These are phyloP conservation scores for Chelon labrosus DNA, from an alignment of 2,797 vertebrate species.

Conservation along the genomic window DNA sequence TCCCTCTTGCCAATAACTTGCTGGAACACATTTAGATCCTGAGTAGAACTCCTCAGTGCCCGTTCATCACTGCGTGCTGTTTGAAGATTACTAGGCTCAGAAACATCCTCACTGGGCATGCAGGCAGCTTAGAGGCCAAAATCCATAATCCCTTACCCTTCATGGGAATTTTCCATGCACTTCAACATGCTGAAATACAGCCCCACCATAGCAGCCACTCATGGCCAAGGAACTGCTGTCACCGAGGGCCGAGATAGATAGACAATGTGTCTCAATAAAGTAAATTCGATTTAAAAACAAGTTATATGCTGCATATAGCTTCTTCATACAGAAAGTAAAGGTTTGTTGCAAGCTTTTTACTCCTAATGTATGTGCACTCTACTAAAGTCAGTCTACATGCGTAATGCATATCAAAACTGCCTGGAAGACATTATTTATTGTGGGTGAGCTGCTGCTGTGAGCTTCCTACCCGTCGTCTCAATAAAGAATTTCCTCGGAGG, in stretches of 20 bases:
- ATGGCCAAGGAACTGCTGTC: conserved; percentile 63
- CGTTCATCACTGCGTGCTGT: conserved; percentile 84
- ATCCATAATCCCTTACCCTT: conserved; percentile 86
- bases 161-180: conserved; percentile 86
- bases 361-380: conserved; percentile 33
- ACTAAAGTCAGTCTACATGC: conserved; percentile 27
- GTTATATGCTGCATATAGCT: conserved; percentile 62
- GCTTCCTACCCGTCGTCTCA: conserved; percentile 37
- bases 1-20: conserved; percentile 68
- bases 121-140: conserved; percentile 85
- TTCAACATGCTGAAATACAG: conserved; percentile 83
- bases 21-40: conserved; percentile 83
- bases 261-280: conserved; percentile 79
- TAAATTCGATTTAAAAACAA: conserved; percentile 78
- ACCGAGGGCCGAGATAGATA: conserved; percentile 77
- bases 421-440: conserved; percentile 61
- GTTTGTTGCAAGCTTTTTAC: conserved; percentile 48
- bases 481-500: conserved; percentile 62
- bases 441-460: conserved; percentile 45
- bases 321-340: conserved; percentile 33
- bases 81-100: conserved; percentile 86
- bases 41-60: conserved; percentile 81
- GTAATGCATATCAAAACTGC: conserved; percentile 45
- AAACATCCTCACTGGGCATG: conserved; percentile 85
- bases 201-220: conserved; percentile 75